These are phyloP conservation scores for Drosophila nannoptera DNA, from an alignment of 1,140 invertebrate species.

Conservation along the genomic window DNA sequence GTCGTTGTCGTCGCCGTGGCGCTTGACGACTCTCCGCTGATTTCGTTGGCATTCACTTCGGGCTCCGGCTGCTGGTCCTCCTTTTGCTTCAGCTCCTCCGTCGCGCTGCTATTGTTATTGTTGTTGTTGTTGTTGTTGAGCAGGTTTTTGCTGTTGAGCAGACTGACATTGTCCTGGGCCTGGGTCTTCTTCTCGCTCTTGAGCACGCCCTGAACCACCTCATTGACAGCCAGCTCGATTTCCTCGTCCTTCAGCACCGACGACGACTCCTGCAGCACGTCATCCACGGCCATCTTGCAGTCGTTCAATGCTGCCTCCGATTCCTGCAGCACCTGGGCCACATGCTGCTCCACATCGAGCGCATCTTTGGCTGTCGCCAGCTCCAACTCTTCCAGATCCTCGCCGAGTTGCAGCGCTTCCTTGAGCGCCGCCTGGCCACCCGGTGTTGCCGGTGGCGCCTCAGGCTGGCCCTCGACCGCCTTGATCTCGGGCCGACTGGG, in stretches of 20 bases:
- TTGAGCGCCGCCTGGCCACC: slow-evolving; percentile 56
- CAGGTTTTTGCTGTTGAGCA: slow-evolving; percentile 75
- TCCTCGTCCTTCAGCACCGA: slow-evolving; percentile 81
- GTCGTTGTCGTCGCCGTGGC: slow-evolving; percentile 11
- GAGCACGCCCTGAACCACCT: slow-evolving; percentile 79
- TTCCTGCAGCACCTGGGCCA: slow-evolving; percentile 81
- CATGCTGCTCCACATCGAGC: slow-evolving; percentile 81
- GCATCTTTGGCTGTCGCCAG: slow-evolving; percentile 64
- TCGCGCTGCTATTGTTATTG: slow-evolving; percentile 35
- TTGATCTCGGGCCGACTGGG: slow-evolving; percentile 16
- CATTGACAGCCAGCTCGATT: slow-evolving; percentile 80
- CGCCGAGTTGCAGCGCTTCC: slow-evolving; percentile 62
- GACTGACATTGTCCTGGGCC: slow-evolving; percentile 54
- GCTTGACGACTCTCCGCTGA: slow-evolving; percentile 19
- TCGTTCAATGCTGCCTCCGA: slow-evolving; percentile 82
- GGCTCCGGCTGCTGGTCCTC: background rate
- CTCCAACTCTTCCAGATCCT: slow-evolving; percentile 80
- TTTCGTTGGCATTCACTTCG: slow-evolving; percentile 63
- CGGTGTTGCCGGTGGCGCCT: slow-evolving; percentile 3
- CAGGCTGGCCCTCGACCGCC: background rate
- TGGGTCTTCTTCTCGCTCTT: slow-evolving; percentile 73
- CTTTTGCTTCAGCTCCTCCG: slow-evolving; percentile 4
- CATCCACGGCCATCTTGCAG: slow-evolving; percentile 73
- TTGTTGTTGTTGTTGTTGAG: slow-evolving; percentile 69
- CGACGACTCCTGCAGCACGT: slow-evolving; percentile 79